These are phyloP conservation scores for Scaptomyza polygonia DNA, from an alignment of 2,888 invertebrate genomes.

Conservation along the genomic window DNA sequence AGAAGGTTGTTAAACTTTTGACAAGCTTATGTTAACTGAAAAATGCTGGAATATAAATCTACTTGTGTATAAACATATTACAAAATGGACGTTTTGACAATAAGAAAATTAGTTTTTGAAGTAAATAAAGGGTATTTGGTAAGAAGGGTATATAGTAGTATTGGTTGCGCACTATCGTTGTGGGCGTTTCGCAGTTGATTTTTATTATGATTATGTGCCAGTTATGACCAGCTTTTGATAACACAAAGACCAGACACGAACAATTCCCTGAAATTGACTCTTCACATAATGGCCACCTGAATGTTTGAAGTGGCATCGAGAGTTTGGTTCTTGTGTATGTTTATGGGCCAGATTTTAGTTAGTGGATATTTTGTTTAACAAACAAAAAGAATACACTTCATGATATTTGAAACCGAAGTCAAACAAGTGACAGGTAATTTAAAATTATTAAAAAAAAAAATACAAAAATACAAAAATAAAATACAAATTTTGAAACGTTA, in stretches of 20 bases:
- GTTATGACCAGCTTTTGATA: slow-evolving; percentile 52
- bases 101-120: too few species aligned
- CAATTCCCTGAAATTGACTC: slow-evolving; percentile 62
- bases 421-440: background rate
- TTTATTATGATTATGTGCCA: slow-evolving; percentile 58
- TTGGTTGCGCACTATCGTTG: too few species aligned
- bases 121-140: too few species aligned
- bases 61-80: background rate
- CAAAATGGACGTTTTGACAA: background rate
- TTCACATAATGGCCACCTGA: slow-evolving; percentile 59
- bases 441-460: background rate
- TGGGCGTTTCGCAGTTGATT: background rate
- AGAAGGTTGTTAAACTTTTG: background rate
- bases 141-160: background rate
- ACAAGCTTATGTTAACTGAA: too few species aligned
- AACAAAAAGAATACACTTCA: slow-evolving; percentile 5
- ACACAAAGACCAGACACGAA: slow-evolving; percentile 46
- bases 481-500: too few species aligned
- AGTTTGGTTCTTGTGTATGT: slow-evolving; percentile 9
- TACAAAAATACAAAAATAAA: too few species aligned
- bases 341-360: slow-evolving; percentile 37
- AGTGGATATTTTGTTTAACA: slow-evolving; percentile 23
- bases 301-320: slow-evolving; percentile 14
- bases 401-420: background rate
- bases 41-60: too few species aligned